Evolutionary conservation across 2,888 invertebrate species (phyloP).

Genomic region (Drosophila formosana): DNA sequence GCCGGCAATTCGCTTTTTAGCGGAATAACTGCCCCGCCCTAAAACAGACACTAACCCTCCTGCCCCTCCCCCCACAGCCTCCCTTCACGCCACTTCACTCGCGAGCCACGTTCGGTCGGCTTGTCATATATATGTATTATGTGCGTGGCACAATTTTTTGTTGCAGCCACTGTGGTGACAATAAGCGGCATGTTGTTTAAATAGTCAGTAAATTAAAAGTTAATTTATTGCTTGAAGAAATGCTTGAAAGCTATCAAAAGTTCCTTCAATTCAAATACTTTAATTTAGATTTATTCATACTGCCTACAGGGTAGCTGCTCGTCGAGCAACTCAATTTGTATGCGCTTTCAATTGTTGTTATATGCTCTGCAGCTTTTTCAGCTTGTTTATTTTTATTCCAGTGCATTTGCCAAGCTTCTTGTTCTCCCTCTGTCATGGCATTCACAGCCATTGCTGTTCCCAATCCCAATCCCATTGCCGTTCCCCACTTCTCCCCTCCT

Average conservation of each 20-base stretch:
- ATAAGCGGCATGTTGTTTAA: background rate
- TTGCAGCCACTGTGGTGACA: background rate
- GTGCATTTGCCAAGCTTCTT: slow-evolving; percentile 30
- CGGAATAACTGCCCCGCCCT: slow-evolving; percentile 22
- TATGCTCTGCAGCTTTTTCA: slow-evolving; percentile 14
- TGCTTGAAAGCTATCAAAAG: background rate
- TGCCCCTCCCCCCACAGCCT: background rate
- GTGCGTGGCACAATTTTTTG: slow-evolving; percentile 36
- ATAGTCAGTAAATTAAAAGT: no score
- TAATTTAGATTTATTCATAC: no score
- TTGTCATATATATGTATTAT: slow-evolving; percentile 43
- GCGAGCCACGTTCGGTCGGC: background rate
- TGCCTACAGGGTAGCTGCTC: slow-evolving; percentile 3
- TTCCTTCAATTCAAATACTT: no score
- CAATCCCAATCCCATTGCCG: background rate
- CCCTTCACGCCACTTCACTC: background rate
- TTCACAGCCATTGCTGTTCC: background rate
- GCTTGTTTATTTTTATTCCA: slow-evolving; percentile 60
- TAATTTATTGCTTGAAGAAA: background rate
- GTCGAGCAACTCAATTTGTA: background rate
- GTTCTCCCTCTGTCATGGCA: background rate
- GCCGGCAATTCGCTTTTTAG: slow-evolving; percentile 39
- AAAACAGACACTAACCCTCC: background rate
- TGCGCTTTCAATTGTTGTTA: slow-evolving; percentile 2
- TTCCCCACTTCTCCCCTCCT: no score